Evolutionary conservation across 2,888 invertebrate species (phyloP).

Genomic region (Dyspetes luteomarginatus): DNA sequence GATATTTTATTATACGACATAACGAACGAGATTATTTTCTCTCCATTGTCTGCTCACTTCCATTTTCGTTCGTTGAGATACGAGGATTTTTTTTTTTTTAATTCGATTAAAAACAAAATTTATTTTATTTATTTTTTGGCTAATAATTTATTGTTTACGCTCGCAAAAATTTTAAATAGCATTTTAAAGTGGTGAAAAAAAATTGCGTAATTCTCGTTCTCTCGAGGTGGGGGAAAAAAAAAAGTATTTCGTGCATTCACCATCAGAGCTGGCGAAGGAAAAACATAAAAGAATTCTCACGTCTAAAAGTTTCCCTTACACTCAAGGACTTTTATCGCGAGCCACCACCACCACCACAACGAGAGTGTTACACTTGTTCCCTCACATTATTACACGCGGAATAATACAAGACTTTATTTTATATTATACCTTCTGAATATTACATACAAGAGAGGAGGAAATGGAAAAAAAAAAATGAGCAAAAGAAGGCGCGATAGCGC

Average conservation of each 20-base stretch:
- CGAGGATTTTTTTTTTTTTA: neutral
- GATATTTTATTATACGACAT: constrained; percentile 7
- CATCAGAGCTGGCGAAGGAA: constrained; percentile 3
- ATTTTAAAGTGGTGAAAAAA: too few relatives aligned
- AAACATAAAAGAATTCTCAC: constrained; percentile 34
- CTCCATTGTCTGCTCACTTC: neutral
- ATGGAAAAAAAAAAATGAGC: constrained; percentile 9
- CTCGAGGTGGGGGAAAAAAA: neutral
- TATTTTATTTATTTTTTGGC: too few relatives aligned
- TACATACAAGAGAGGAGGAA: constrained; percentile 15
- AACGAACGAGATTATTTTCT: constrained; percentile 46
- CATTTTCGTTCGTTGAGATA: neutral
- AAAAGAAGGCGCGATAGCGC: constrained; percentile 61
- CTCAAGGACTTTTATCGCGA: constrained; percentile 47
- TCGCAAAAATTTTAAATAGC: too few relatives aligned
- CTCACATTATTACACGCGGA: constrained; percentile 9
- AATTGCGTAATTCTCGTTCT: neutral
- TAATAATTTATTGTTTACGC: neutral
- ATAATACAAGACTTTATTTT: constrained; percentile 30
- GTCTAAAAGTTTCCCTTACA: constrained; percentile 47
- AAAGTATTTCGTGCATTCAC: neutral
- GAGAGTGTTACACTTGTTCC: constrained; percentile 44
- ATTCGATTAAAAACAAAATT: too few relatives aligned
- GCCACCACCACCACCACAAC: neutral
- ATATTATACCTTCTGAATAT: constrained; percentile 8